phyloP scores from a whole-genome alignment of 2,888 invertebrate genomes.

The Eremobia ochroleuca region DNA sequence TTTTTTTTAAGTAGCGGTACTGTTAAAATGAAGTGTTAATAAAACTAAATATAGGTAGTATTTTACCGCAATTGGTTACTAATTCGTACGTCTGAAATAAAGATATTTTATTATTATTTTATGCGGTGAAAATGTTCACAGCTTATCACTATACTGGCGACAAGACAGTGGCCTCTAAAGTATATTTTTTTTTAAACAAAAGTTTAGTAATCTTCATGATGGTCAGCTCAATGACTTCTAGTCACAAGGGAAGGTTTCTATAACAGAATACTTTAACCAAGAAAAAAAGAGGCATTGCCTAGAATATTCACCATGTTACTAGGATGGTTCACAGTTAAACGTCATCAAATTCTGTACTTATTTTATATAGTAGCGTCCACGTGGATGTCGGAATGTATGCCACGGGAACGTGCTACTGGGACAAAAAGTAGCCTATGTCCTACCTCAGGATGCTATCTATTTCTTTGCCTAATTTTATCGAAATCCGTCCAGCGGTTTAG shows the following conservation, averaged over 20 bases:
- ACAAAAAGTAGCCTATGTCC: background rate
- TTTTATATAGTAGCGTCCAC: background rate
- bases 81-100: background rate
- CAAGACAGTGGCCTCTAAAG: background rate
- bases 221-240: background rate
- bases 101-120: background rate
- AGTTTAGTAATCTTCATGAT: background rate
- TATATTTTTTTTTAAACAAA: background rate
- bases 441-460: background rate
- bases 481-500: background rate
- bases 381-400: background rate
- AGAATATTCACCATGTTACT: background rate
- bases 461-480: background rate
- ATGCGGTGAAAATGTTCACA: background rate
- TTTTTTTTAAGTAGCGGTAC: background rate
- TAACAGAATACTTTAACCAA: background rate
- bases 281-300: background rate
- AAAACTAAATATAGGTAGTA: background rate
- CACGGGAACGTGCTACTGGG: background rate
- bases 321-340: background rate
- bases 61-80: background rate
- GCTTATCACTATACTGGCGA: background rate
- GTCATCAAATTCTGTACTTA: background rate
- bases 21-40: background rate
- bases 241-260: background rate